Evolutionary conservation across 2,113 vertebrate genomes (phyloP).

Genomic region (Platichthys stellatus): DNA sequence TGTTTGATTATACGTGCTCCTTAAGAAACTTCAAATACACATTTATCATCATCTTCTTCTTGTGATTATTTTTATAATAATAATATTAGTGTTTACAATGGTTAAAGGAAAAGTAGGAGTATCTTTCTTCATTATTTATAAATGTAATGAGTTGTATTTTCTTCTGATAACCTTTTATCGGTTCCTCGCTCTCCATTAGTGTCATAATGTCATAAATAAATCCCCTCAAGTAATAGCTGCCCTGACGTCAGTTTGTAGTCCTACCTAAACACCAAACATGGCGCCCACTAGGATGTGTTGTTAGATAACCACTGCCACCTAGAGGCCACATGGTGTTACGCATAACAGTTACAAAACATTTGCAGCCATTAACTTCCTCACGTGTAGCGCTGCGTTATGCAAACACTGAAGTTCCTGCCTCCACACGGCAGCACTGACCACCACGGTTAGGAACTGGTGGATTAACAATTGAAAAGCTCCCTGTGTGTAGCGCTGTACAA

Average conservation of each 20-base stretch:
- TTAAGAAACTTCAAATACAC: no score
- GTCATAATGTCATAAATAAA: no score
- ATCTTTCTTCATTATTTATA: no score
- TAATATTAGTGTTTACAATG: no score
- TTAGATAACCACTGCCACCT: conserved; percentile 33
- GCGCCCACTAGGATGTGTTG: not conserved
- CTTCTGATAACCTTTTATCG: not conserved
- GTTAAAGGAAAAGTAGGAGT: no score
- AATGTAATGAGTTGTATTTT: not conserved
- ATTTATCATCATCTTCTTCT: no score
- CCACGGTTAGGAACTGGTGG: conserved; percentile 8
- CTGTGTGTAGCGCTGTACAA: not conserved
- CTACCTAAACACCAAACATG: conserved; percentile 33
- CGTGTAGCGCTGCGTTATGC: conserved; percentile 39
- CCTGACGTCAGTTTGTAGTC: conserved; percentile 21
- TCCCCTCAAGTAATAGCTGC: no score
- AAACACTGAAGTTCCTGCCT: conserved; percentile 6
- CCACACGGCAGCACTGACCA: not conserved
- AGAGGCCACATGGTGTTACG: not conserved
- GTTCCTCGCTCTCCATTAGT: no score
- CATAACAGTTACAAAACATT: conserved; percentile 70
- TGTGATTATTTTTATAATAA: no score
- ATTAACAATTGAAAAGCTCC: not conserved
- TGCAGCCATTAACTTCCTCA: conserved; percentile 37
- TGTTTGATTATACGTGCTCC: no score